Percentiles rank a stretch among this genome's conserved stretches.
Conservation (phyloP, 1,140 invertebrate species). For the Acromyrmex echinatior region DNA sequence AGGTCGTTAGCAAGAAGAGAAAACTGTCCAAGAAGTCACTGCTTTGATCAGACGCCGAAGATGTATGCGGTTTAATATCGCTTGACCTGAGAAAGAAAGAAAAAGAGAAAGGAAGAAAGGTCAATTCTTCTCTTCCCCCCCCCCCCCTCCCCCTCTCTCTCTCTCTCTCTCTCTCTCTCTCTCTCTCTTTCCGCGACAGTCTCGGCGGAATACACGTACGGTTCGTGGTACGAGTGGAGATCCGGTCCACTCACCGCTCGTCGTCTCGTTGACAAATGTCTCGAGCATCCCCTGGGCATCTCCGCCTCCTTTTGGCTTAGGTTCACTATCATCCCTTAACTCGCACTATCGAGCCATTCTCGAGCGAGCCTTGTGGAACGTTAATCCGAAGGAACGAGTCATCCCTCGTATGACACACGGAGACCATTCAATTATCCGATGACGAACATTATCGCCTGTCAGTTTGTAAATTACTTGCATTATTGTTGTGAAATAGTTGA, state of each 20-base stretch:
- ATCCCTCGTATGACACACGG: constrained; percentile 78
- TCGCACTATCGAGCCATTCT: constrained; percentile 77
- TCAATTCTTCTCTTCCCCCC: constrained; percentile 50
- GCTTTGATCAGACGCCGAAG: constrained; percentile 79
- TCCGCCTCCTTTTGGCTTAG: constrained; percentile 52
- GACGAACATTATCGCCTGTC: constrained; percentile 67
- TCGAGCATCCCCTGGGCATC: constrained; percentile 82
- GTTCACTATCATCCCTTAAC: constrained; percentile 79
- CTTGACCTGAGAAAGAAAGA: constrained; percentile 67
- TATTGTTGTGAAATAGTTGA: not conserved
- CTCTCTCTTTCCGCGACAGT: constrained; percentile 70
- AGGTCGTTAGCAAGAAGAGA: constrained; percentile 42
- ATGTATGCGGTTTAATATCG: constrained; percentile 85
- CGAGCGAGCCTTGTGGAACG: constrained; percentile 70
- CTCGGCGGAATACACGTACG: constrained; percentile 83
- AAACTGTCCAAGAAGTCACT: constrained; percentile 62
- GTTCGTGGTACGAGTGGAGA: constrained; percentile 75
- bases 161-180: constrained; percentile 30
- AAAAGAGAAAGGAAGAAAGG: constrained; percentile 70
- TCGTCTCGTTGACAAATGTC: constrained; percentile 86
- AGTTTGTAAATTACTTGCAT: constrained; percentile 55
- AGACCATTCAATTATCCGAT: constrained; percentile 82
- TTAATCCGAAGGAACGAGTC: constrained; percentile 78
- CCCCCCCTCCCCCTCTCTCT: not conserved
- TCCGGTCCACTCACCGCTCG: constrained; percentile 84